Base-by-base conservation (phyloP, 2,797 vertebrate genomes). In the Protosalanx chinensis region DNA sequence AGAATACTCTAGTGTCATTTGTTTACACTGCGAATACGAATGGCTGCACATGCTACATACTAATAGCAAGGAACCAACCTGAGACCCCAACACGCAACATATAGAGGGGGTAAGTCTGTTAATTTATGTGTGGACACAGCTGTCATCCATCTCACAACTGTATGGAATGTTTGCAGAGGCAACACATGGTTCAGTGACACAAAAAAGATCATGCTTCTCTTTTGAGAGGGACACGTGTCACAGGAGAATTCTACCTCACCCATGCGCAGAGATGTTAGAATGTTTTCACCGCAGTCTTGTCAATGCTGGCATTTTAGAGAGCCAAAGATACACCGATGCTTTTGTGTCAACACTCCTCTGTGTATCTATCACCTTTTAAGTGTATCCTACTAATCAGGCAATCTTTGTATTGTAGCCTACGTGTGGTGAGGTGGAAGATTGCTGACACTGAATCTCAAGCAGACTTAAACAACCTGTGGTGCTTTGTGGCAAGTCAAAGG, bases 1-100 rank as follows among this genome's bases (percentile, higher is more conserved):
- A 70, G 75, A 62, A 67, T 69, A 81, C 35, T 68, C 64, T 78
- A 67, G 76, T 68, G 61, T 77, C 70, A 20, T 82, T 49, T 83
- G 85, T 90, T 89, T 87, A 90, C 84, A 77, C 78, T 79, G 77
- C 56, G 1, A 64, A 63, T 15, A 41, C 73, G 79, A 79, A 84
- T 80, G 81, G 32, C 29, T n/a, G 3, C 20, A 18, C 15, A 49
- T 8, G 16, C 30, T 29, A 41, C 53, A 72, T 67, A 66, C 12
- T 46, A 6, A 29, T 65, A 75, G 41, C 75, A 84, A 80, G 80
- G 76, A 46, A 73, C 79, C 76, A 82, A 77, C 80, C 70, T 76
- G 68, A 67, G 72, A 87, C 73, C 67, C 69, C 72, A 66, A 67
- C 82, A 57, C 68, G 76, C 69, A 84, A 75, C 80, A 67, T 67